Evolutionary conservation across 2,888 invertebrate species (phyloP), one percentile per base, ranked within the genome.

Genomic region (Hydriomena furcata): DNA sequence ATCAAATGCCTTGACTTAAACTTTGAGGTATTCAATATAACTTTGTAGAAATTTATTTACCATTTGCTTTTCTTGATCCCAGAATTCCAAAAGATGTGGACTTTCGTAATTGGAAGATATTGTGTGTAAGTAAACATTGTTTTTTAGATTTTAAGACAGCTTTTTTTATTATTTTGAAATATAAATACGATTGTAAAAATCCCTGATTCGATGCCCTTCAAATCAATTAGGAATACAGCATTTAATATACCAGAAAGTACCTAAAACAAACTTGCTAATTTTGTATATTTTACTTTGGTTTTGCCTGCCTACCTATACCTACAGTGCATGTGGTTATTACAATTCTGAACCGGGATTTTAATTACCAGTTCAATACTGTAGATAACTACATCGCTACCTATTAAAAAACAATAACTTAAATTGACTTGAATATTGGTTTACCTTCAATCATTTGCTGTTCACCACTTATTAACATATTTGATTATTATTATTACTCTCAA

Each of bases 31-130:
- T 17, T 17, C 17, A 4, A 17, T 17, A 4, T 3, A 17, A 4
- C n/a, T n/a, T n/a, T n/a, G 17, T 17, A 17, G 17, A 17, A 31
- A 13, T 31, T 31, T 7, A 32, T 20, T 20, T 32, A 10, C 23
- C 23, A 8, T 8, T 21, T 21, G 10, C 21, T 21, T 21, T 11
- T 21, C 10, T 32, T n/a, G 8, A 21, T 10, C 21, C 23, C 23
- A 36, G 5, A 35, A 35, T 23, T 23, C 11, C 23, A 23, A 11
- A 23, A 24, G 36, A 36, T 12, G 24, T 36, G 24, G 24, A 36
- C 17, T 36, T 36, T 6, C 12, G n/a, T 11, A 25, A 25, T 11
- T 12, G 24, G 8, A 27, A 1, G 23, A 17, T 34, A 21, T 34
- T 8, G 13, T 20, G 20, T 34, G 8, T 34, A 21, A 11, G 6